phyloP scores from a whole-genome alignment of 2,113 vertebrate genomes.

The Sisor rabdophorus region DNA sequence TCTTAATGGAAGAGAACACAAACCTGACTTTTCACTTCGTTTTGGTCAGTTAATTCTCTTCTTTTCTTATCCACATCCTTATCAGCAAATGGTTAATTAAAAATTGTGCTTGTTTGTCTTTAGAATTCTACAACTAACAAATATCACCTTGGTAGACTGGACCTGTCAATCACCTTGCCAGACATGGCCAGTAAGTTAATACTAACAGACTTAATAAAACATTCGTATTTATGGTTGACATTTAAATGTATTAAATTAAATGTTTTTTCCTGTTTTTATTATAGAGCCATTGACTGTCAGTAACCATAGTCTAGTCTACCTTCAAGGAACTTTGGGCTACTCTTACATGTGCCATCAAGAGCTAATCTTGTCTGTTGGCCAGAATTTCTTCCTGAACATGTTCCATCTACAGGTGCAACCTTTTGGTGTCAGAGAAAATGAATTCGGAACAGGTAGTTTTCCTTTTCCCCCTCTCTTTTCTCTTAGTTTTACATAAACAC shows the following conservation, averaged over 20 bases:
- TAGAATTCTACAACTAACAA: constrained; percentile 68
- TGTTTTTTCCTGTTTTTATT: not conserved
- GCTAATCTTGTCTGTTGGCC: constrained; percentile 71
- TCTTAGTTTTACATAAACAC: not conserved
- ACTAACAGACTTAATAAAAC: not conserved
- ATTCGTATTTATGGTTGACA: not conserved
- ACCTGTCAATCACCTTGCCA: constrained; percentile 55
- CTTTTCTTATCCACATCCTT: not conserved
- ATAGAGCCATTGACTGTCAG: constrained; percentile 45
- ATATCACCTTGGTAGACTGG: constrained; percentile 64
- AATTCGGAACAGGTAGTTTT: constrained; percentile 83
- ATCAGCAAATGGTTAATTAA: not conserved
- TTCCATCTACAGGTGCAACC: constrained; percentile 86
- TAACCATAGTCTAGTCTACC: constrained; percentile 76
- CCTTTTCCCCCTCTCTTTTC: not conserved
- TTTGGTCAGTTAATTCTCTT: constrained; percentile 66
- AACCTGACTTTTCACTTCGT: constrained; percentile 70
- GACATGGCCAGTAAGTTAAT: constrained; percentile 64
- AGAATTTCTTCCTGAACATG: constrained; percentile 71
- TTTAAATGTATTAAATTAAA: not conserved
- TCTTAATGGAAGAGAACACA: constrained; percentile 55
- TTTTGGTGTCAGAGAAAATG: constrained; percentile 74
- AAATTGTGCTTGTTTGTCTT: constrained; percentile 17
- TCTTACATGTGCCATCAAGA: constrained; percentile 85
- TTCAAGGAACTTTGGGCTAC: constrained; percentile 77